These are phyloP conservation scores for Girardia tigrina DNA, from an alignment of 2,888 invertebrate genomes.

Conservation along the genomic window DNA sequence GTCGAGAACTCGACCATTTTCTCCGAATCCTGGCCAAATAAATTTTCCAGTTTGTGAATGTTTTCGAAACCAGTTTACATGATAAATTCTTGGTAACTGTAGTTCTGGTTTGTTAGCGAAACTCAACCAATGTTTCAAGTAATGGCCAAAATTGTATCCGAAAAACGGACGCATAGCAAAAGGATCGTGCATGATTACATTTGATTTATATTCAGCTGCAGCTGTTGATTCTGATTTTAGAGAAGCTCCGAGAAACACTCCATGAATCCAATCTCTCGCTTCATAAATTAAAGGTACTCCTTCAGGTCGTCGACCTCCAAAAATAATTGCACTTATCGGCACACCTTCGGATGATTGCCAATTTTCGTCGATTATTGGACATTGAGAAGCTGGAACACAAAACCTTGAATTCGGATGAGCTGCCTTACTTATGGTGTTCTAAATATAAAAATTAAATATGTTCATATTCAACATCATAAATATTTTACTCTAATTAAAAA, in stretches of 20 bases:
- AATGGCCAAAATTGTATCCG: conserved; percentile 43
- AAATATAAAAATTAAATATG: no score
- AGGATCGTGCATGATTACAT: conserved; percentile 42
- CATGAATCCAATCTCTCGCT: conserved; percentile 43
- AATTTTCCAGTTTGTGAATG: conserved; percentile 38
- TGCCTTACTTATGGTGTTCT: no score
- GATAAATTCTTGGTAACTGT: conserved; percentile 39
- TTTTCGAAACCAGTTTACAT: conserved; percentile 42
- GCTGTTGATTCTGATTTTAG: conserved; percentile 44
- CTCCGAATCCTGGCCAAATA: conserved; percentile 42
- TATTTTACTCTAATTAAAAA: no score
- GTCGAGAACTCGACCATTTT: conserved; percentile 41
- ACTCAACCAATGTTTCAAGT: conserved; percentile 41
- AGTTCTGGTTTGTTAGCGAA: background rate
- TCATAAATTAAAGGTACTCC: conserved; percentile 45
- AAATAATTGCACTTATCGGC: conserved; percentile 41
- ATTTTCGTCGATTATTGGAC: conserved; percentile 40
- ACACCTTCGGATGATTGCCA: conserved; percentile 41
- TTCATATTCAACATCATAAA: no score
- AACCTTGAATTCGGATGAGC: conserved; percentile 42
- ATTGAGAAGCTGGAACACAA: conserved; percentile 40
- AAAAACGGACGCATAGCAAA: conserved; percentile 44
- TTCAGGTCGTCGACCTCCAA: conserved; percentile 41
- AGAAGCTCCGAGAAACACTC: conserved; percentile 43
- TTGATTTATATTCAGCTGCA: conserved; percentile 42